A percentile compares a stretch with the other conserved stretches of the same genome.
These are phyloP conservation scores for Mergus octosetaceus DNA, from an alignment of 2,797 vertebrate species.

Conservation along the genomic window DNA sequence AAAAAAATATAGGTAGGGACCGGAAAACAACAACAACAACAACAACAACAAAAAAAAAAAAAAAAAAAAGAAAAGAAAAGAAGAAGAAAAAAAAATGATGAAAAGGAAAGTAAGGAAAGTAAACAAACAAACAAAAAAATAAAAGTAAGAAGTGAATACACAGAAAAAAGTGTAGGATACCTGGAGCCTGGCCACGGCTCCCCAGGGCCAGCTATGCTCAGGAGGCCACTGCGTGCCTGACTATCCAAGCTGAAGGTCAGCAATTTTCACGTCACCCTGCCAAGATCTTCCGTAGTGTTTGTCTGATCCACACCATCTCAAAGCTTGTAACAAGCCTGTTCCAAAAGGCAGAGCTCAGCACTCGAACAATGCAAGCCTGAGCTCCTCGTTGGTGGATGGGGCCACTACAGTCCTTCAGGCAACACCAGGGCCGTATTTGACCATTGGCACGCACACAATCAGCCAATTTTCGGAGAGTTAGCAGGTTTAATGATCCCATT, in stretches of 20 bases:
- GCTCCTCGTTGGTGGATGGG: background rate
- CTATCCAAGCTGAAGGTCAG: background rate
- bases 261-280: background rate
- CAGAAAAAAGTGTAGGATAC: background rate
- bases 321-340: background rate
- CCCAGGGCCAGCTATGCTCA: background rate
- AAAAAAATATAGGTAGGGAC: background rate
- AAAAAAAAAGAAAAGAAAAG: no score
- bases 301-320: background rate
- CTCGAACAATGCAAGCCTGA: background rate
- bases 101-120: background rate
- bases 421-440: background rate
- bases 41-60: no score
- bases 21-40: accelerated
- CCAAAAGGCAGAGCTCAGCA: background rate
- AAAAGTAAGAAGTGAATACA: background rate
- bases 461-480: background rate
- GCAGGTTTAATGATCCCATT: background rate
- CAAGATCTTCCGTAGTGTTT: background rate
- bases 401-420: background rate
- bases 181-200: background rate
- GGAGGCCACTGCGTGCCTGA: background rate
- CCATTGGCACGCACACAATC: background rate
- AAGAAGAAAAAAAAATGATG: background rate
- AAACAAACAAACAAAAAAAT: background rate